Evolutionary conservation across 2,113 vertebrate genomes (phyloP), one percentile per base, ranked within the genome.

Genomic region (Gallinago paraguaiae): DNA sequence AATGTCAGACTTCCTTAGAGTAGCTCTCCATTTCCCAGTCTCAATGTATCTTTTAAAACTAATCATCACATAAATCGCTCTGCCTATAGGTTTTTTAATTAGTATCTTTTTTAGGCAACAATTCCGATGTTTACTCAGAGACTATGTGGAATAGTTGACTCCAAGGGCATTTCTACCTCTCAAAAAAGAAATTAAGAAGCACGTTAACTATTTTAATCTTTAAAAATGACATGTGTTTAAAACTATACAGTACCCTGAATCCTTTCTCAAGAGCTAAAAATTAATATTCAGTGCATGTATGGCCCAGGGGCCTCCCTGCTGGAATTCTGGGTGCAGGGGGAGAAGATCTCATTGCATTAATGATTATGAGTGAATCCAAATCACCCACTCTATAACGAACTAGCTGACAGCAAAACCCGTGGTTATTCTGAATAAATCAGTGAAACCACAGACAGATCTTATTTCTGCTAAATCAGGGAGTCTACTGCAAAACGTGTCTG

Each of bases 401-500:
- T 25, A 54, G 15, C 39, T 87, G 82, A 53, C 50, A 82, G 60
- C 23, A 93, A 86, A 95, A 7, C 16, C 12, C 13, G 2, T 72
- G 41, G 23, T 54, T 86, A 51, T 68, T 78, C 57, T 68, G 57
- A 91, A 76, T 22, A 90, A 37, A 78, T 86, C 68, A 51, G 57
- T 87, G 39, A 89, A 68, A 69, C 64, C 51, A 60, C 28, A 65
- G 35, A 69, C 46, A 82, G 67, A 80, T 60, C 41, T 85, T 61
- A 68, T 69, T 97, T 92, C 89, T 89, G 41, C 65, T 69, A 91
- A 85, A 91, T 93, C 85, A 88, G 68, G 39, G 56, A 70, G 11
- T 2, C 0, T 31, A 13, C 33, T 86, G 68, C 39, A 78, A 93
- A 96, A 84, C 50, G 9, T 27, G 59, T 31, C 56, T 92, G 60